A percentile compares a stretch with the other conserved stretches of the same genome.
Evolutionary conservation across 1,140 invertebrate species (phyloP).

Genomic region (Dufourea novaeangliae): DNA sequence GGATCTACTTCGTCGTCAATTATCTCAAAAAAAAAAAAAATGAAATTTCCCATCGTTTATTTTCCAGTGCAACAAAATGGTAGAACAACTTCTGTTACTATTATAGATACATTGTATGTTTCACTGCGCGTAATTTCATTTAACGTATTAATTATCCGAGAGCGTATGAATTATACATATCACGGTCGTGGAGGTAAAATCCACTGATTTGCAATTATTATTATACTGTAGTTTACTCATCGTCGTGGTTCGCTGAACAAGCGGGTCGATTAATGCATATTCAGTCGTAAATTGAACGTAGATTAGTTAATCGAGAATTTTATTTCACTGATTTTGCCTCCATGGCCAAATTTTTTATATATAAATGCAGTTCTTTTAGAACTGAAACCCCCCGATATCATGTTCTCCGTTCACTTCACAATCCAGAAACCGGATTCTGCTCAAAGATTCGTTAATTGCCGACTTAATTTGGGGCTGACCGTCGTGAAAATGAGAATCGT

Average conservation of each 20-base stretch:
- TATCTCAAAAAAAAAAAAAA: background rate
- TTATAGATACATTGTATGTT: conserved; percentile 1
- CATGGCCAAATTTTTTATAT: no score
- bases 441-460: background rate
- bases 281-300: no score
- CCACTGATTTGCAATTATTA: background rate
- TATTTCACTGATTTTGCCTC: no score
- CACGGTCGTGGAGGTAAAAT: background rate
- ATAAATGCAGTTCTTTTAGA: no score
- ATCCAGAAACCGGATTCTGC: background rate
- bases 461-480: background rate
- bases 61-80: conserved; percentile 2
- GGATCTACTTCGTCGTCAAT: conserved; percentile 16
- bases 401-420: no score
- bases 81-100: background rate
- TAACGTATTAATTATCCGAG: background rate
- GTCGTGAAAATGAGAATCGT: conserved; percentile 6
- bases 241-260: background rate
- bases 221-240: background rate
- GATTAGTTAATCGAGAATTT: no score
- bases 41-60: background rate
- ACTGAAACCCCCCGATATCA: no score
- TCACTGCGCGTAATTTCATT: background rate
- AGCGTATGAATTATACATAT: background rate
- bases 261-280: background rate